phyloP scores from a whole-genome alignment of 2,888 invertebrate species.

The Ennomos quercinarius region DNA sequence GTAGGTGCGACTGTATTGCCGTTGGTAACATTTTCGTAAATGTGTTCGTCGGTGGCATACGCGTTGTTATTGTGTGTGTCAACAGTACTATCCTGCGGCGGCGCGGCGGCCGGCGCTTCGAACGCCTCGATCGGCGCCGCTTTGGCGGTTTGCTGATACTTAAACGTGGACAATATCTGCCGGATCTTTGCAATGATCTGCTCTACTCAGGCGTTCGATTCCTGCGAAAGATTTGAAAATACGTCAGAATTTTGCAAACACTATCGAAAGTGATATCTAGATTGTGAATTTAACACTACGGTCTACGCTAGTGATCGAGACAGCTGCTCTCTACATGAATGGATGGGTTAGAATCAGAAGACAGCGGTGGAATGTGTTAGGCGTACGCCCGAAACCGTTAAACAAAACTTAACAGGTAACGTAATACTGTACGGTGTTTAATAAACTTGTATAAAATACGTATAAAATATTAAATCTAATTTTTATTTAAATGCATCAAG shows the following conservation, averaged over 20 bases:
- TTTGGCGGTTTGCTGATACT: constrained; percentile 87
- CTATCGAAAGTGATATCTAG: constrained; percentile 46
- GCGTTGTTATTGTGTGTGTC: constrained; percentile 72
- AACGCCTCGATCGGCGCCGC: constrained; percentile 80
- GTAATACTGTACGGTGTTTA: constrained; percentile 76
- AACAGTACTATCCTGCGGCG: constrained; percentile 72
- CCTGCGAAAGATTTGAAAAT: constrained; percentile 86
- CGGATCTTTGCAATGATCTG: constrained; percentile 94
- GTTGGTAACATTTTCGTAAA: constrained; percentile 76
- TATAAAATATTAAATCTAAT: constrained; percentile 77
- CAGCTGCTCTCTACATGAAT: constrained; percentile 65
- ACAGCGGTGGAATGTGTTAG: constrained; percentile 61
- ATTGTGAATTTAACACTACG: constrained; percentile 63
- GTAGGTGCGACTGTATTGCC: constrained; percentile 80
- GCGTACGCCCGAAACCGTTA: constrained; percentile 53
- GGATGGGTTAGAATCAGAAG: constrained; percentile 51
- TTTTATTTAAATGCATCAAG: constrained; percentile 76
- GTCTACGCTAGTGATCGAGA: constrained; percentile 68
- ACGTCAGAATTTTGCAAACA: constrained; percentile 69
- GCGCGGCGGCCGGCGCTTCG: constrained; percentile 73
- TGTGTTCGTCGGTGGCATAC: constrained; percentile 53
- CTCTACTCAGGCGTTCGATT: constrained; percentile 96
- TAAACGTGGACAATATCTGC: constrained; percentile 91
- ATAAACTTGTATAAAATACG: constrained; percentile 76
- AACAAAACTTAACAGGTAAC: constrained; percentile 59